phyloP scores from a whole-genome alignment of 2,888 invertebrate genomes.

The Amphipoea oculea region DNA sequence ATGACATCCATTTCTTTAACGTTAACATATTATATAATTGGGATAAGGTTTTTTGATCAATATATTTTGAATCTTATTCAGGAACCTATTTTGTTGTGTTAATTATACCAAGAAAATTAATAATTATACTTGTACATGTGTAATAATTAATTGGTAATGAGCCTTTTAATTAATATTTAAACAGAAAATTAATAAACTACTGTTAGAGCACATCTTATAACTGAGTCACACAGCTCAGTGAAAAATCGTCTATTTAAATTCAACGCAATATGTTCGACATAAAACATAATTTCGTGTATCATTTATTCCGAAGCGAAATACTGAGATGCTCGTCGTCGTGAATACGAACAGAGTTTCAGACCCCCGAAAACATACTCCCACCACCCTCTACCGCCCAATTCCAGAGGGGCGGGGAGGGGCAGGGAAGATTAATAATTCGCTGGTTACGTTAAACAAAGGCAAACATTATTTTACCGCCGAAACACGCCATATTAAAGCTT shows the following conservation, averaged over 20 bases:
- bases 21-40: neutral
- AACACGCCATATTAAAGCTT: slow-evolving; percentile 47
- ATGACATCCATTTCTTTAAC: neutral
- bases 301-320: slow-evolving; percentile 46
- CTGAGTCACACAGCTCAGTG: slow-evolving; percentile 16
- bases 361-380: slow-evolving; percentile 38
- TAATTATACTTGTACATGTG: neutral
- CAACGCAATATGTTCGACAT: slow-evolving; percentile 34
- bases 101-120: neutral
- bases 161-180: neutral
- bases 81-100: neutral
- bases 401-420: slow-evolving; percentile 35
- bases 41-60: neutral
- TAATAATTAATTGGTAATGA: neutral
- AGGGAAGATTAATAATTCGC: slow-evolving; percentile 62
- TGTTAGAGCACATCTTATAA: slow-evolving; percentile 13
- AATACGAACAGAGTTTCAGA: slow-evolving; percentile 54
- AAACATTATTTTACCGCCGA: slow-evolving; percentile 14
- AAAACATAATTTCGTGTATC: slow-evolving; percentile 51
- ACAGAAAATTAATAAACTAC: slow-evolving; percentile 1
- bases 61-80: neutral
- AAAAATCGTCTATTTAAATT: slow-evolving; percentile 39
- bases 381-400: slow-evolving; percentile 50
- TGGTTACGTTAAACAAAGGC: slow-evolving; percentile 64
- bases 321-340: slow-evolving; percentile 42